Percentiles rank a stretch among this genome's conserved stretches.
These are phyloP conservation scores for Phenganax stokvisi DNA, from an alignment of 92 coral and sea anemone genomes.

Conservation along the genomic window DNA sequence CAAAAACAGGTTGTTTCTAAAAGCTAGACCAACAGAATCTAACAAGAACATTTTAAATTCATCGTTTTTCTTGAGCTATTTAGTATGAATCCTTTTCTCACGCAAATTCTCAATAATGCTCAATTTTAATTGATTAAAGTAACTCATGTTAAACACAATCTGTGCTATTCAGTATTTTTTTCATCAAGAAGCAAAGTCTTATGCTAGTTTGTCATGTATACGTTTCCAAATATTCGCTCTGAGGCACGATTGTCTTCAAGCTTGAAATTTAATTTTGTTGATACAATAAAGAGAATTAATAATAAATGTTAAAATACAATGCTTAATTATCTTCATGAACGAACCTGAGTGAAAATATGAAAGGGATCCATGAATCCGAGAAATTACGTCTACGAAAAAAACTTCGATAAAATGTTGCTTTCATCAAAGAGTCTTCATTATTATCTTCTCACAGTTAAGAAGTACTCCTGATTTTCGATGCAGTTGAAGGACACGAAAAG, in stretches of 20 bases:
- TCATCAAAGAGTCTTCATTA: not conserved
- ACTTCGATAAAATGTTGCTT: not conserved
- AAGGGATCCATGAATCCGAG: slow-evolving; percentile 15
- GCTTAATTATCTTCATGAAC: not conserved
- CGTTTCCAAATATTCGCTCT: too few relatives aligned
- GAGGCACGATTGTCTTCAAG: not conserved
- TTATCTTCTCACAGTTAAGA: not conserved
- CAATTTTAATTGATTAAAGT: not conserved
- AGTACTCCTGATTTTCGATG: not conserved
- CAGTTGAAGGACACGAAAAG: not conserved
- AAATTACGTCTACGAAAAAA: not conserved
- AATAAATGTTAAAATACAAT: not conserved
- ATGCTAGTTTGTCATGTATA: too few relatives aligned
- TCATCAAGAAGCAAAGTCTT: too few relatives aligned
- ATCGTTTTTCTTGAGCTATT: not conserved
- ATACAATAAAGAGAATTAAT: not conserved
- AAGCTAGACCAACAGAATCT: too few relatives aligned
- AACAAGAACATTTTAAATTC: not conserved
- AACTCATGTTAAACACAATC: not conserved
- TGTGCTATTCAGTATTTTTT: too few relatives aligned
- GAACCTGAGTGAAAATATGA: slow-evolving; percentile 27
- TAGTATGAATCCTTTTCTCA: not conserved
- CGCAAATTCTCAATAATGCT: not conserved
- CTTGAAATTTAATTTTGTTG: slow-evolving; percentile 5
- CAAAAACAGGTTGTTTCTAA: too few relatives aligned